Evolutionary conservation across 2,888 invertebrate genomes (phyloP).

Genomic region (Spisula solida): DNA sequence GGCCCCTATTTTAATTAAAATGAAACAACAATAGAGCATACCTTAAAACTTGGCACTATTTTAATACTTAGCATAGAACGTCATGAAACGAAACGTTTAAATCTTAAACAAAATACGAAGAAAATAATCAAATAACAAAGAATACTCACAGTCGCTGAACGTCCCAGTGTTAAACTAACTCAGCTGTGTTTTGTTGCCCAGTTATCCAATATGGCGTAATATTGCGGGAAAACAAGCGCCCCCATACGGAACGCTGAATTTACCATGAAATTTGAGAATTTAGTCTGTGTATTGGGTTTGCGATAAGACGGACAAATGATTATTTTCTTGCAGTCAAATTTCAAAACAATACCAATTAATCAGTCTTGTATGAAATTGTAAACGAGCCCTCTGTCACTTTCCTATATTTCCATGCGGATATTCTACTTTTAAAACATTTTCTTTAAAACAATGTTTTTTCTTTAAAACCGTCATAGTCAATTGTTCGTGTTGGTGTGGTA

Average conservation of each 20-base stretch:
- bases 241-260: background rate
- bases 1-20: too few species aligned
- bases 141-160: background rate
- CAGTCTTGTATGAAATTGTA: too few species aligned
- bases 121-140: background rate
- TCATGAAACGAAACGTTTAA: background rate
- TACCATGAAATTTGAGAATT: background rate
- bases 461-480: too few species aligned
- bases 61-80: too few species aligned
- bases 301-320: background rate
- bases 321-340: too few species aligned
- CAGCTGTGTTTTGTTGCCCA: background rate
- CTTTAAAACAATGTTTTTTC: too few species aligned
- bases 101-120: background rate
- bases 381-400: too few species aligned
- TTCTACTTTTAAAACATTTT: too few species aligned
- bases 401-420: too few species aligned
- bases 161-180: background rate
- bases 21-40: too few species aligned
- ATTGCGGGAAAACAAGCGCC: conserved; percentile 18
- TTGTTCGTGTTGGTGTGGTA: background rate
- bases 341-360: too few species aligned
- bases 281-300: background rate
- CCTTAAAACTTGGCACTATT: too few species aligned
- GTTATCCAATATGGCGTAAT: conserved; percentile 24